phyloP scores from a whole-genome alignment of 2,888 invertebrate genomes.

The Tipula unca region DNA sequence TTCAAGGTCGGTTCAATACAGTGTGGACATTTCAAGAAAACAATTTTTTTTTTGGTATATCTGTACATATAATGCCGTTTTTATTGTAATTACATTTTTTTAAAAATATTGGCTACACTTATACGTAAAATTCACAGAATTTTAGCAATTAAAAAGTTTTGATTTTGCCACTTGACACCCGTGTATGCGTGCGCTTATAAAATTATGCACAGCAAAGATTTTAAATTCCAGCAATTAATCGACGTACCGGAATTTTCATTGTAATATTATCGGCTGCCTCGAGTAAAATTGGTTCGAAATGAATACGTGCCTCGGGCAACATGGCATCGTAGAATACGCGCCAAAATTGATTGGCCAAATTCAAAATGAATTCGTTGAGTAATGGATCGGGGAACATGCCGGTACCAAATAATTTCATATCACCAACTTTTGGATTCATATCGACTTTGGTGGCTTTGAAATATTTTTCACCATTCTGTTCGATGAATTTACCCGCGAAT shows the following conservation, averaged over 20 bases:
- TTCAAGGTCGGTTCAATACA: too few relatives aligned
- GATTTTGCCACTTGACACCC: background rate
- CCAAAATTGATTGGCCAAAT: constrained; percentile 51
- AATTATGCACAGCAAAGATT: background rate
- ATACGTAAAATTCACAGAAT: too few relatives aligned
- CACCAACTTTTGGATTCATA: constrained; percentile 54
- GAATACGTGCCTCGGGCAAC: constrained; percentile 40
- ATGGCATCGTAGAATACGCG: constrained; percentile 44
- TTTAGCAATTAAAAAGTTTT: background rate
- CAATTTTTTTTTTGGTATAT: too few relatives aligned
- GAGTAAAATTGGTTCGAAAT: constrained; percentile 34
- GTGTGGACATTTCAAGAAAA: too few relatives aligned
- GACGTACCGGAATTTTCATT: background rate
- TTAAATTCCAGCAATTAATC: background rate
- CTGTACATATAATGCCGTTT: too few relatives aligned
- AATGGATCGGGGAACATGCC: constrained; percentile 54
- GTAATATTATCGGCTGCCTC: background rate
- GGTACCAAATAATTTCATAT: constrained; percentile 50
- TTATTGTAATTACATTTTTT: too few relatives aligned
- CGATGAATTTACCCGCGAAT: constrained; percentile 49
- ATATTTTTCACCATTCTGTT: constrained; percentile 47
- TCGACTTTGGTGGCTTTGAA: constrained; percentile 51
- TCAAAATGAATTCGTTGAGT: constrained; percentile 51
- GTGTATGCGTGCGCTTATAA: background rate
- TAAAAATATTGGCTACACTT: too few relatives aligned